Percentiles rank a stretch among this genome's conserved stretches.
Evolutionary conservation across 2,113 vertebrate species (phyloP).

Genomic region (Chunga burmeisteri): DNA sequence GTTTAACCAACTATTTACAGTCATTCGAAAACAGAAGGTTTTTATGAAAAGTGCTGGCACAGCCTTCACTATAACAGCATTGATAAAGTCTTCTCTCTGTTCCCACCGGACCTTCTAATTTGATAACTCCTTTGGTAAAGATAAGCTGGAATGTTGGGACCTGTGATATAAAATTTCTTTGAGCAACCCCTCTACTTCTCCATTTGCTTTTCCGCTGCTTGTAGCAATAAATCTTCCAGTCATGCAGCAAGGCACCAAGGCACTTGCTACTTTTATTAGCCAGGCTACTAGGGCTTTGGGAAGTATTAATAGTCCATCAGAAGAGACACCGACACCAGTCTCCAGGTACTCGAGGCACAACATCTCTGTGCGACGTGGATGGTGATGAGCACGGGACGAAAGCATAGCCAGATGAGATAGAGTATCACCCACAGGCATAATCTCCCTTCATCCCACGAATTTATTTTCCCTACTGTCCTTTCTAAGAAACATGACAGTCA

Average conservation of each 20-base stretch:
- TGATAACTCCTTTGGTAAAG: constrained; percentile 2
- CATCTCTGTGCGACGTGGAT: not conserved
- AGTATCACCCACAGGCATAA: not conserved
- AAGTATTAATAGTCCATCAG: constrained; percentile 48
- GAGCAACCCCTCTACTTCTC: constrained; percentile 11
- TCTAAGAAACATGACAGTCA: not conserved
- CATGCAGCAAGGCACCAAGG: not conserved
- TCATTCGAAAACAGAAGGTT: constrained; percentile 2
- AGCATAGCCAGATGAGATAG: not conserved
- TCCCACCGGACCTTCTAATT: constrained; percentile 41
- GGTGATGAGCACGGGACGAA: not conserved
- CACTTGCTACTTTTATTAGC: constrained; percentile 48
- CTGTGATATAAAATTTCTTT: constrained; percentile 6
- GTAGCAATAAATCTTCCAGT: constrained; percentile 57
- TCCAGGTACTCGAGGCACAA: not conserved
- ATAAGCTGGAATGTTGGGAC: not conserved
- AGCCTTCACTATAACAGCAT: not conserved
- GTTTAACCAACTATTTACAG: constrained; percentile 44
- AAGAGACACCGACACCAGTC: not conserved
- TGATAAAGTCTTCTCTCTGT: not conserved
- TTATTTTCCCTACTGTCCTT: not conserved
- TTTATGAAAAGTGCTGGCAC: constrained; percentile 8
- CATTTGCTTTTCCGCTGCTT: constrained; percentile 25
- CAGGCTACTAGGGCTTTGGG: constrained; percentile 24
- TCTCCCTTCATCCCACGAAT: not conserved